These are phyloP conservation scores for Megamerina dolium DNA, from an alignment of 2,888 invertebrate genomes.

Conservation along the genomic window DNA sequence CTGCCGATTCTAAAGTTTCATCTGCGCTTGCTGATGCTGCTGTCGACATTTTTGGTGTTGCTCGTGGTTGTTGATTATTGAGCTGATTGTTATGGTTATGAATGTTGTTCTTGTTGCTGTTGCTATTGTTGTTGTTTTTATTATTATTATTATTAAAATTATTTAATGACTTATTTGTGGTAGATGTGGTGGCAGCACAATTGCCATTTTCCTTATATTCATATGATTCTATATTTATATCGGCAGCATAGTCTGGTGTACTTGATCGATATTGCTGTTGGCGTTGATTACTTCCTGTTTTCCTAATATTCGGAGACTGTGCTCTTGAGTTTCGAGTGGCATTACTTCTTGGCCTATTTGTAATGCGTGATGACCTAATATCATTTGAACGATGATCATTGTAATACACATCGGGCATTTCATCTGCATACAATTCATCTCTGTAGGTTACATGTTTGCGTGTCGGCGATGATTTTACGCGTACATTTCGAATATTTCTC, in stretches of 20 bases:
- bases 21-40: constrained; percentile 5
- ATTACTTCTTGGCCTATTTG: constrained; percentile 18
- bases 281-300: constrained; percentile 12
- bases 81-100: constrained; percentile 16
- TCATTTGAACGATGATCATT: neutral
- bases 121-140: constrained; percentile 10
- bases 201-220: constrained; percentile 36
- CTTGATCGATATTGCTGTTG: constrained; percentile 1
- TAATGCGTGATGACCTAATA: constrained; percentile 3
- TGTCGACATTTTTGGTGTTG: constrained; percentile 25
- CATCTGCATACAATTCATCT: constrained; percentile 25
- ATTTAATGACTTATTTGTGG: constrained; percentile 15
- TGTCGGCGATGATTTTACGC: constrained; percentile 24
- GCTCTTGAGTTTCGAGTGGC: neutral
- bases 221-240: neutral
- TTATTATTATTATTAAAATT: constrained; percentile 4
- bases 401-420: too few relatives aligned
- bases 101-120: constrained; percentile 14
- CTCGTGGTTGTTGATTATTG: constrained; percentile 6
- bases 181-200: constrained; percentile 2
- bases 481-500: constrained; percentile 26
- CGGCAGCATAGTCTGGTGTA: constrained; percentile 1
- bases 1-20: constrained; percentile 10
- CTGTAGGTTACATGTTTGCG: constrained; percentile 35
- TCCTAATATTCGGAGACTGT: constrained; percentile 4